Evolutionary conservation across 2,888 invertebrate species (phyloP).

Genomic region (Podotricha telesiphe): DNA sequence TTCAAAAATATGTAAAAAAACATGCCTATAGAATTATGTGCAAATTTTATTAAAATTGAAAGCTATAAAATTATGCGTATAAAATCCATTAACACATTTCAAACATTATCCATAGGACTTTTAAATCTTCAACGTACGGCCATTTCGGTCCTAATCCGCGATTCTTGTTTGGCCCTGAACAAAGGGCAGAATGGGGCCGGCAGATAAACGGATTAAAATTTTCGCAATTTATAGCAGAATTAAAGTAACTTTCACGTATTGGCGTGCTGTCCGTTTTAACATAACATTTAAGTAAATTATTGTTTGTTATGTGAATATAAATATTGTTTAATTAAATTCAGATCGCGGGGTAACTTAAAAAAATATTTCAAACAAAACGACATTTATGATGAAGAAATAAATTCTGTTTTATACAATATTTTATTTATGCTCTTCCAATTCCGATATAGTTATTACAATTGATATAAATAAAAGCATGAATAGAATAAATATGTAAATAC

Average conservation of each 20-base stretch:
- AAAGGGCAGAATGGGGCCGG: constrained; percentile 62
- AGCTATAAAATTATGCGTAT: constrained; percentile 13
- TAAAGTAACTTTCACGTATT: constrained; percentile 25
- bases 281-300: constrained; percentile 10
- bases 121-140: constrained; percentile 53
- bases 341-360: not conserved
- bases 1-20: no score
- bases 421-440: no score
- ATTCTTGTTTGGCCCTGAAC: constrained; percentile 50
- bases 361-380: not conserved
- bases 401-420: no score
- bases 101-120: constrained; percentile 37
- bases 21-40: not conserved
- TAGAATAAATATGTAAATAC: constrained; percentile 15
- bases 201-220: constrained; percentile 72
- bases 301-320: not conserved
- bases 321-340: not conserved
- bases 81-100: constrained; percentile 40
- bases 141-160: constrained; percentile 55
- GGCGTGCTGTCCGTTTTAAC: constrained; percentile 3
- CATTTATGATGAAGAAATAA: no score
- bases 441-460: not conserved
- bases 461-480: not conserved
- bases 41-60: not conserved
- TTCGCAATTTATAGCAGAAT: constrained; percentile 38